A percentile compares a stretch with the other conserved stretches of the same genome.
Conservation (phyloP, 2,113 vertebrate genomes). For the Ophthalmolycus amberensis region DNA sequence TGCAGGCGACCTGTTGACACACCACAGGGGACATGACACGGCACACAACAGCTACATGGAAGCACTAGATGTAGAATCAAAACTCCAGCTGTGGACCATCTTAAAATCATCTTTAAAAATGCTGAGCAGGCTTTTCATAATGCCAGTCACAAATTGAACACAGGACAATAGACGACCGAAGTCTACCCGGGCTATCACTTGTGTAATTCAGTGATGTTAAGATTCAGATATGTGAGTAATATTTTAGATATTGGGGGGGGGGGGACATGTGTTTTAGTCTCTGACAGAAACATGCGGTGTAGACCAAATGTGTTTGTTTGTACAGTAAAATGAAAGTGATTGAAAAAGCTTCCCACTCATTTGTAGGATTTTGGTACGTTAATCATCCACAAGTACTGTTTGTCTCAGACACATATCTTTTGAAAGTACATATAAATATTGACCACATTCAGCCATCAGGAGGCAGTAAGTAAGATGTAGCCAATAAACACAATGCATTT, state of each 20-base stretch:
- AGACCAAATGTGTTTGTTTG: neutral
- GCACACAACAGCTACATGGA: neutral
- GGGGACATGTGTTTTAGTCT: neutral
- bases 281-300: neutral
- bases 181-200: neutral
- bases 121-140: neutral
- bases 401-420: neutral
- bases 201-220: neutral
- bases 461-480: neutral
- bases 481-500: too few relatives aligned
- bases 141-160: neutral
- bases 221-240: neutral
- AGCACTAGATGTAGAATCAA: neutral
- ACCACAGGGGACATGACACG: too few relatives aligned
- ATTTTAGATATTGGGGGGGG: neutral
- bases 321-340: neutral
- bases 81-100: too few relatives aligned
- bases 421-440: too few relatives aligned
- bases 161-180: too few relatives aligned
- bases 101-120: too few relatives aligned
- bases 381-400: neutral
- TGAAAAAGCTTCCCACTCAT: neutral
- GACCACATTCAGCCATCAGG: neutral
- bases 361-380: neutral
- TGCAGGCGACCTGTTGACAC: constrained; percentile 11